phyloP scores from a whole-genome alignment of 2,113 vertebrate genomes.

The Gopherus evgoodei region DNA sequence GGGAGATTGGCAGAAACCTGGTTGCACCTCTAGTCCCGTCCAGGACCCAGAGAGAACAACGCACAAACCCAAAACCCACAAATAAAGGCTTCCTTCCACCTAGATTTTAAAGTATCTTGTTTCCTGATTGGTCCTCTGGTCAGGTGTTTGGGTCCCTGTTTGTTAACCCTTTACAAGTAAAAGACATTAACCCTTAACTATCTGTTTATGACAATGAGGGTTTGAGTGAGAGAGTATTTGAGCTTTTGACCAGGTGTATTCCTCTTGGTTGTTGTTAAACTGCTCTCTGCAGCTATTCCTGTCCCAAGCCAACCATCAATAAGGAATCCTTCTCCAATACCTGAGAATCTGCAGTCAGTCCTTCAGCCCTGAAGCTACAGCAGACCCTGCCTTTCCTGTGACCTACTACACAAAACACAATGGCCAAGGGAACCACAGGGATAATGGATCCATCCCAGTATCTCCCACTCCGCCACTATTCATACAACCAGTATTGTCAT shows the following conservation, averaged over 20 bases:
- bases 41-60: too few relatives aligned
- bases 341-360: not conserved
- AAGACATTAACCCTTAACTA: too few relatives aligned
- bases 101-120: too few relatives aligned
- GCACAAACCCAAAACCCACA: too few relatives aligned
- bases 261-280: not conserved
- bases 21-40: too few relatives aligned
- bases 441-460: too few relatives aligned
- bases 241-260: not conserved
- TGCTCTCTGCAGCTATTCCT: not conserved
- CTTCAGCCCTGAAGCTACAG: not conserved
- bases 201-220: not conserved
- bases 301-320: not conserved
- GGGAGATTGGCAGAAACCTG: too few relatives aligned
- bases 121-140: too few relatives aligned
- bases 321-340: not conserved
- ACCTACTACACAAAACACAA: not conserved
- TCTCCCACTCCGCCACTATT: not conserved
- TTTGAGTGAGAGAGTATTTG: not conserved
- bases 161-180: too few relatives aligned
- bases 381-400: rapidly evolving
- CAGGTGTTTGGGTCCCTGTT: too few relatives aligned
- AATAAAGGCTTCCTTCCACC: too few relatives aligned
- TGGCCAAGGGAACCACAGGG: rapidly evolving
- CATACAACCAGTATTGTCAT: not conserved